Evolutionary conservation across 1,140 invertebrate species (phyloP).

Genomic region (Drosophila bocki): DNA sequence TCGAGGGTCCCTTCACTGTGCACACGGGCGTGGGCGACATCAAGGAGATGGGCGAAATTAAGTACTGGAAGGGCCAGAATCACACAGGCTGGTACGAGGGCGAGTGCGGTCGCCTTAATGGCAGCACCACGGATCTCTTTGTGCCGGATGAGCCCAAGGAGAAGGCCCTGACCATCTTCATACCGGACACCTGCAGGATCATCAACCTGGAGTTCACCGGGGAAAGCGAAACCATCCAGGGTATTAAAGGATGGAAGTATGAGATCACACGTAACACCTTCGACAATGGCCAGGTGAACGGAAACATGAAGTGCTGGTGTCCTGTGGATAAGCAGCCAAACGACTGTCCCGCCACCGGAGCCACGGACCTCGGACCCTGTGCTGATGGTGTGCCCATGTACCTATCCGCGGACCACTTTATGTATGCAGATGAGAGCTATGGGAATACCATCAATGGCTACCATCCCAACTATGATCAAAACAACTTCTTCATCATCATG

Average conservation of each 20-base stretch:
- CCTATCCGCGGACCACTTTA: slow-evolving; percentile 94
- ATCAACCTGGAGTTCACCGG: slow-evolving; percentile 85
- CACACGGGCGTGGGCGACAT: slow-evolving; percentile 89
- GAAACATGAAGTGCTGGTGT: slow-evolving; percentile 87
- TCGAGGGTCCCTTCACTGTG: slow-evolving; percentile 91
- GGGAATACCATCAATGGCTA: slow-evolving; percentile 88
- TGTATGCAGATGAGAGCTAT: slow-evolving; percentile 90
- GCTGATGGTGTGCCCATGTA: slow-evolving; percentile 91
- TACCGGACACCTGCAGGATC: slow-evolving; percentile 89
- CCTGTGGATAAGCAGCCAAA: slow-evolving; percentile 66
- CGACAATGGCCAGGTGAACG: slow-evolving; percentile 89
- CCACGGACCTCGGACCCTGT: slow-evolving; percentile 89
- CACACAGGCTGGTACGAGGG: slow-evolving; percentile 87
- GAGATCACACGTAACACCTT: slow-evolving; percentile 87
- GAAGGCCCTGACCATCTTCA: slow-evolving; percentile 87
- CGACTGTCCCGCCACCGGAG: slow-evolving; percentile 86
- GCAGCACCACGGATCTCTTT: slow-evolving; percentile 91
- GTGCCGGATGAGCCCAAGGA: slow-evolving; percentile 88
- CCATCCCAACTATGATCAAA: slow-evolving; percentile 88
- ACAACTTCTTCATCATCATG: slow-evolving; percentile 89
- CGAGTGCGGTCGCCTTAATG: slow-evolving; percentile 88
- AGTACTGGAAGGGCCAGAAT: slow-evolving; percentile 89
- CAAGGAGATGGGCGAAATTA: slow-evolving; percentile 88
- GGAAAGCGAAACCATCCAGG: slow-evolving; percentile 77
- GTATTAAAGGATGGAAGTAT: slow-evolving; percentile 88